These are phyloP conservation scores for Steinernema hermaphroditum DNA, from an alignment of 2,888 invertebrate species.

Conservation along the genomic window DNA sequence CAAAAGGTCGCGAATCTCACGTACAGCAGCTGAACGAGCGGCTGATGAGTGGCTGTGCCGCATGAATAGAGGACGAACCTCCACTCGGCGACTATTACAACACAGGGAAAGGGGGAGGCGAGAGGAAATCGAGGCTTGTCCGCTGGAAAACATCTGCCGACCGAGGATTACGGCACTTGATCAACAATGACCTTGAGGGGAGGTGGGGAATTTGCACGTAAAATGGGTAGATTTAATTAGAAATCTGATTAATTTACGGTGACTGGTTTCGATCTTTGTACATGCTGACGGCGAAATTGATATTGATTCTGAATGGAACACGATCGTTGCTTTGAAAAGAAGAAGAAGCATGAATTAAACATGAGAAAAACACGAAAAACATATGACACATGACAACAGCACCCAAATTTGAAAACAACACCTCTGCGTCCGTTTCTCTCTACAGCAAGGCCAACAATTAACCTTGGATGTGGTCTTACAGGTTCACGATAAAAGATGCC, in stretches of 20 bases:
- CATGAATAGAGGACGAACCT: background rate
- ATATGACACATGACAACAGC: no score
- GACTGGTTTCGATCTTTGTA: background rate
- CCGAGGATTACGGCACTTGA: background rate
- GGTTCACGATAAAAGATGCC: no score
- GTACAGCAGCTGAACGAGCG: conserved; percentile 14
- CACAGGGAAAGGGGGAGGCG: background rate
- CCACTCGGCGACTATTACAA: conserved; percentile 12
- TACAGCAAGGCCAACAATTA: no score
- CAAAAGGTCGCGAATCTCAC: background rate
- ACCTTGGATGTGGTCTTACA: no score
- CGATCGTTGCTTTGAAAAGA: no score
- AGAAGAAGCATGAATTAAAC: background rate
- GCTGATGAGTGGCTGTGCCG: conserved; percentile 14
- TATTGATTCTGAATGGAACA: background rate
- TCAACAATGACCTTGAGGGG: conserved; percentile 22
- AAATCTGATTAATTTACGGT: background rate
- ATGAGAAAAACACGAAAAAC: no score
- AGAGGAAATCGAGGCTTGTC: no score
- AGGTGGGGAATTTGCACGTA: background rate
- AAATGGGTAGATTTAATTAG: background rate
- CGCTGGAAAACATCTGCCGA: conserved; percentile 16
- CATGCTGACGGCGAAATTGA: background rate
- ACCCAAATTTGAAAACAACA: no score
- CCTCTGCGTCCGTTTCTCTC: no score